Evolutionary conservation across 2,113 vertebrate species (phyloP), one percentile per base, ranked within the genome.

Genomic region (Colistium nudipinnis): DNA sequence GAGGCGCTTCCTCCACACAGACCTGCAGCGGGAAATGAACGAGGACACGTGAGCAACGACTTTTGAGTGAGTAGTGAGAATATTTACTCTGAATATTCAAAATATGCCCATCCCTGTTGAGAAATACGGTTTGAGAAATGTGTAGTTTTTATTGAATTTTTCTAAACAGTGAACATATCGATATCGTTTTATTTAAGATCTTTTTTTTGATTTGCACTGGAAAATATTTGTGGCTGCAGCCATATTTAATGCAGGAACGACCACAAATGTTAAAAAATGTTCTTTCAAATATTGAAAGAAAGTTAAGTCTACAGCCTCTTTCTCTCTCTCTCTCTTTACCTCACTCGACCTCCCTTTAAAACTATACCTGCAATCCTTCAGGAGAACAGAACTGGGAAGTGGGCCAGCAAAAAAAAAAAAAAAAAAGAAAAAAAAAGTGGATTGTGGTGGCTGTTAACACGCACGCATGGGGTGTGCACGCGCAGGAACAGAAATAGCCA

Each of bases 1-100:
- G 95, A 96, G 1, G 95, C 94, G 20, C 95, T 95, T 65, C 95
- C 95, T n/a, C 95, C 95, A 59, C 95, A 96, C 71, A 96, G 84
- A 45, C 95, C 95, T 96, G 36, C 13, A 55, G 16, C 20, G 43
- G 7, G 14, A 11, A 7, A 53, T 16, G n/a, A 31, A 31, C 8
- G 30, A 31, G 30, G 30, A 5, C 4, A 31, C 4, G 8, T 4
- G 8, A 31, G 30, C 30, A 31, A 31, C 8, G 30, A 31, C 30
- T 31, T 31, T 31, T 7, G 30, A n/a, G n/a, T n/a, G n/a, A n/a
- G n/a, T n/a, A n/a, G n/a, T n/a, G n/a, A n/a, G n/a, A n/a, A n/a
- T n/a, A n/a, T n/a, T n/a, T n/a, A n/a, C 13, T n/a, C 17, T 6
- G 44, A 22, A 24, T 11, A 12, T 24, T 44, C 1, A 45, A 33